phyloP scores from a whole-genome alignment of 2,113 vertebrate genomes.

The Calypte anna region DNA sequence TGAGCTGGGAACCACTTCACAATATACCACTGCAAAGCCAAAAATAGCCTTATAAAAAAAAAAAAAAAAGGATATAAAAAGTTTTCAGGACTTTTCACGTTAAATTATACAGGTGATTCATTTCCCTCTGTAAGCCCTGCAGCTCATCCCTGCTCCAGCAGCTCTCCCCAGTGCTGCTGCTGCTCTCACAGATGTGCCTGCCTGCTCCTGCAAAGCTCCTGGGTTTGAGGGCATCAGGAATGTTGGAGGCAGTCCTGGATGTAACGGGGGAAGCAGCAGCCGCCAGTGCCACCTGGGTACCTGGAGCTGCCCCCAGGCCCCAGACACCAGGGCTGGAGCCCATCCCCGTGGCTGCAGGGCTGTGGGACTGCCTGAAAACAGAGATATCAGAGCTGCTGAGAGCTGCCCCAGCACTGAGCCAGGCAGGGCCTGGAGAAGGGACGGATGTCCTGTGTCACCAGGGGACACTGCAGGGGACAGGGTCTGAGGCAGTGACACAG shows the following conservation, averaged over 20 bases:
- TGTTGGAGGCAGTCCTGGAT: background rate
- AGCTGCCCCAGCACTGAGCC: too few relatives aligned
- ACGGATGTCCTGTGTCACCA: too few relatives aligned
- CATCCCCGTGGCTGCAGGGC: background rate
- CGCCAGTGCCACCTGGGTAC: rapidly evolving
- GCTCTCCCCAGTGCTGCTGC: background rate
- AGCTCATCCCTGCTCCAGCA: background rate
- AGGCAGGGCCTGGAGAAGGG: too few relatives aligned
- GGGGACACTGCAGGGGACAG: background rate
- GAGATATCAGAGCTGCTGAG: too few relatives aligned
- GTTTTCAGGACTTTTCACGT: background rate
- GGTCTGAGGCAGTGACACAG: background rate
- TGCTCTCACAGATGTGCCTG: background rate
- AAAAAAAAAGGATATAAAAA: background rate
- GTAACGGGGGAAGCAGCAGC: background rate
- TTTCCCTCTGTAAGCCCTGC: background rate
- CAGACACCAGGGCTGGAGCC: too few relatives aligned
- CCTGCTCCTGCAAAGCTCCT: background rate
- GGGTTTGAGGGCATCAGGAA: too few relatives aligned
- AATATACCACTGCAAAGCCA: background rate
- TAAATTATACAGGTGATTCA: background rate
- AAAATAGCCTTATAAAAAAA: background rate
- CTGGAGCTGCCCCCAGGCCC: background rate
- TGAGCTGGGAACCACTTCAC: background rate
- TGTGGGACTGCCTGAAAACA: background rate